These are phyloP conservation scores for Philotrypesis tridentata DNA, from an alignment of 1,140 invertebrate genomes.

Conservation along the genomic window DNA sequence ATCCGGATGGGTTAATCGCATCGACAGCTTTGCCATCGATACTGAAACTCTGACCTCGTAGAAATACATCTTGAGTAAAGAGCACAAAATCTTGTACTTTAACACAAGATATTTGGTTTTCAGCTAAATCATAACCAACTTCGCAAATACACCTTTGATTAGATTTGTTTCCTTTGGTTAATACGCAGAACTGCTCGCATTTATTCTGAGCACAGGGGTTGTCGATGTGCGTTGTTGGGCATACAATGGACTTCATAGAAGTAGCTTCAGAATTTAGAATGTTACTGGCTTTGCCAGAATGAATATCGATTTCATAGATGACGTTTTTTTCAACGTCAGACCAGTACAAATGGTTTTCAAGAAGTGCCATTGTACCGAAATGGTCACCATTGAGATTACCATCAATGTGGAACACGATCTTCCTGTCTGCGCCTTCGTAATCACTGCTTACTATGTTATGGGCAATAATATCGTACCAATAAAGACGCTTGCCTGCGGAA, in stretches of 20 bases:
- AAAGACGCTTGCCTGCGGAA: constrained; percentile 1
- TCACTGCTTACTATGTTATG: neutral
- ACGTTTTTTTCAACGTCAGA: neutral
- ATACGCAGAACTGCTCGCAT: constrained; percentile 12
- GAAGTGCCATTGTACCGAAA: neutral
- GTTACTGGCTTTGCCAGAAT: neutral
- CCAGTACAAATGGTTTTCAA: constrained; percentile 9
- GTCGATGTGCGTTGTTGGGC: neutral
- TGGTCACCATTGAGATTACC: neutral
- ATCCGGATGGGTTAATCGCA: too few relatives aligned
- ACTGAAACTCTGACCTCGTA: neutral
- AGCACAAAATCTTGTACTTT: neutral
- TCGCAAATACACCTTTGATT: constrained; percentile 26
- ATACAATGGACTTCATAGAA: neutral
- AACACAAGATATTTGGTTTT: neutral
- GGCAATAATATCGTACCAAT: neutral
- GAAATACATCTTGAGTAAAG: neutral
- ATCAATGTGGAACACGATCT: too few relatives aligned
- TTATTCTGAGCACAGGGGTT: constrained; percentile 10
- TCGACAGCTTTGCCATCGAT: too few relatives aligned
- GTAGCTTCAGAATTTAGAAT: neutral
- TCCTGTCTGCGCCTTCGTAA: too few relatives aligned
- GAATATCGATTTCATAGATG: neutral
- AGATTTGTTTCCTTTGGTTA: neutral
- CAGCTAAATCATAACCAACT: constrained; percentile 9